Evolutionary conservation across 2,888 invertebrate species (phyloP).

Genomic region (Lasioglossum vierecki): DNA sequence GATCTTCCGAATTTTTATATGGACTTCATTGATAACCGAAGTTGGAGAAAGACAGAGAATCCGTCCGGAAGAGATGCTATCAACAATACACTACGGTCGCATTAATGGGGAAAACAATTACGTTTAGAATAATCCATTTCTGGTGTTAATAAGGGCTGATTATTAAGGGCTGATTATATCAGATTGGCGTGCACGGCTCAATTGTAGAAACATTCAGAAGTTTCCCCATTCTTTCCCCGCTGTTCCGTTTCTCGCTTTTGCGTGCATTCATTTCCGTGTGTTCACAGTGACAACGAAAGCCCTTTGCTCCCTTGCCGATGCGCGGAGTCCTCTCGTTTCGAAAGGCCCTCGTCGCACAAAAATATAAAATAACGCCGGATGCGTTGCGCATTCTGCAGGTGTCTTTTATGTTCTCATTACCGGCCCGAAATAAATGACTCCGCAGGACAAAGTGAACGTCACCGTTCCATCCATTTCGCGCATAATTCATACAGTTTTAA

Average conservation of each 20-base stretch:
- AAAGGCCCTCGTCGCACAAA: conserved; percentile 46
- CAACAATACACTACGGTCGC: background rate
- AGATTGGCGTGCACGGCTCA: background rate
- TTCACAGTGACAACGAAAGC: conserved; percentile 35
- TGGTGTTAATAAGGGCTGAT: background rate
- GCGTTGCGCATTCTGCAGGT: conserved; percentile 47
- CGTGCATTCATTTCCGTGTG: conserved; percentile 6
- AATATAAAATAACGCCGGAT: conserved; percentile 57
- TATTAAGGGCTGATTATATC: background rate
- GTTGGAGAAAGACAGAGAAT: too few species aligned
- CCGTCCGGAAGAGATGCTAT: too few species aligned
- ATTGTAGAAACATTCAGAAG: background rate
- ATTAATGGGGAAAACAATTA: background rate
- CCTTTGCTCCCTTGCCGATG: conserved; percentile 44
- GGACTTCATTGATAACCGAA: background rate
- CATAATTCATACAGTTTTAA: conserved; percentile 32
- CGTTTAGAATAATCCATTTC: background rate
- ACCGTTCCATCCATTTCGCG: conserved; percentile 31
- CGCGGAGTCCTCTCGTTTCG: conserved; percentile 49
- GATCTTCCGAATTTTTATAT: background rate
- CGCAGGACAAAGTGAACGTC: conserved; percentile 53
- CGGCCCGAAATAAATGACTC: conserved; percentile 63
- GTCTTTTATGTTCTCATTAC: conserved; percentile 65
- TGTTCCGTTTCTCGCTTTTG: conserved; percentile 9
- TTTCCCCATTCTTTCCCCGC: background rate